phyloP scores from a whole-genome alignment of 2,113 vertebrate species.

The Pollimyrus isidori region DNA sequence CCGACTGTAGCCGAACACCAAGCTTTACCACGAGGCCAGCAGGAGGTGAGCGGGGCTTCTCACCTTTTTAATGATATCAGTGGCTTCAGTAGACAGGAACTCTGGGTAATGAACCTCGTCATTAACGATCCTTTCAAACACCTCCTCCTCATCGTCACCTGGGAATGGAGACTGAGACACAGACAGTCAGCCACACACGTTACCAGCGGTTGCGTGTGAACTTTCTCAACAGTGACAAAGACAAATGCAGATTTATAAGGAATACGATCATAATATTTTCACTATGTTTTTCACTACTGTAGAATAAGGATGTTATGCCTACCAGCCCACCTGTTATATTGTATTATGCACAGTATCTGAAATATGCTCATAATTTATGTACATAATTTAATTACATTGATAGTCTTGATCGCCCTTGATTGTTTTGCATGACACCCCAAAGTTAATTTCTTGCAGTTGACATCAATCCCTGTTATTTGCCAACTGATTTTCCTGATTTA shows the following conservation, averaged over 20 bases:
- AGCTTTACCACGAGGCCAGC: background rate
- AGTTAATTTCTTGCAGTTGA: no score
- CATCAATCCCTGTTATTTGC: no score
- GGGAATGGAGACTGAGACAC: slow-evolving; percentile 83
- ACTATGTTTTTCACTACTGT: background rate
- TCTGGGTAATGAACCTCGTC: slow-evolving; percentile 96
- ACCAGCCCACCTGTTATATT: background rate
- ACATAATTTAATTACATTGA: background rate
- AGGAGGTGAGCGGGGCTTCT: slow-evolving; percentile 27
- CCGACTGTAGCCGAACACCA: background rate
- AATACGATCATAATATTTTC: background rate
- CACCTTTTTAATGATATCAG: slow-evolving; percentile 95
- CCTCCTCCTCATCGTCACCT: slow-evolving; percentile 96
- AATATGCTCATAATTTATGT: background rate
- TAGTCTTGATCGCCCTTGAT: background rate
- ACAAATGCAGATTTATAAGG: background rate
- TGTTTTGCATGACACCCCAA: background rate
- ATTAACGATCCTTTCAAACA: slow-evolving; percentile 98
- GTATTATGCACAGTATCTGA: background rate
- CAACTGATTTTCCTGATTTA: background rate
- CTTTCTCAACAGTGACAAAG: background rate
- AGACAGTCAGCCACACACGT: slow-evolving; percentile 6
- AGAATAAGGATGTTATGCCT: background rate
- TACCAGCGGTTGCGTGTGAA: background rate
- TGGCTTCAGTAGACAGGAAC: slow-evolving; percentile 91